Evolutionary conservation across 2,888 invertebrate species (phyloP), one percentile per base, ranked within the genome.

Genomic region (Spicauda simplicius): DNA sequence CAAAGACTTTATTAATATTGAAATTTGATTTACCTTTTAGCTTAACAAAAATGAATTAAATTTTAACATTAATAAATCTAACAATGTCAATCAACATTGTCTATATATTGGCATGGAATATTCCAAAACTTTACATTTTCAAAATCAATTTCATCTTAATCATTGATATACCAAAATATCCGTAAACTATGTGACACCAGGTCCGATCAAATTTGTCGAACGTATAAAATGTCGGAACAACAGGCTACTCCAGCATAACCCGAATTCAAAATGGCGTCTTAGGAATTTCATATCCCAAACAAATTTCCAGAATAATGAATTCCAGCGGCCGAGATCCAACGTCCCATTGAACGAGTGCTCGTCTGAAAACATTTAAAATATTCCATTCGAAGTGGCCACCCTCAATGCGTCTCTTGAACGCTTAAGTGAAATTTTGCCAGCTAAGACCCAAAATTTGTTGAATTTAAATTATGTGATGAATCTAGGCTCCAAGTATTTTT

Each of bases 281-380:
- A 77, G 79, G 88, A 88, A 90, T 88, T 89, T 87, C 86, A 87
- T 87, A 87, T 87, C 79, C 80, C 81, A 85, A 86, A 88, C 84
- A 84, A 86, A 87, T 86, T 87, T 85, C 80, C 78, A 78, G 75
- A 77, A 80, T 83, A 84, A 85, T 85, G 83, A 85, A 88, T 88
- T 86, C 84, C 80, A 69, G 70, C 69, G 74, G 73, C 77, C 48
- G 33, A 57, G 37, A 58, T 53, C 63, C 69, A 64, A 67, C 52
- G 33, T 61, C 62, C 73, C 64, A 70, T 69, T 65, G 52, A 67
- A 61, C 66, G 41, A 66, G 19, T 54, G 30, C 33, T 60, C 59
- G 30, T 45, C 52, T 61, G 50, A 67, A 61, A 61, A 61, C 55
- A 55, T 61, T 67, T 67, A 56, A 61, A 61, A 60, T 60, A 66